Conservation (phyloP, 2,113 vertebrate species). For the Pipra filicauda region DNA sequence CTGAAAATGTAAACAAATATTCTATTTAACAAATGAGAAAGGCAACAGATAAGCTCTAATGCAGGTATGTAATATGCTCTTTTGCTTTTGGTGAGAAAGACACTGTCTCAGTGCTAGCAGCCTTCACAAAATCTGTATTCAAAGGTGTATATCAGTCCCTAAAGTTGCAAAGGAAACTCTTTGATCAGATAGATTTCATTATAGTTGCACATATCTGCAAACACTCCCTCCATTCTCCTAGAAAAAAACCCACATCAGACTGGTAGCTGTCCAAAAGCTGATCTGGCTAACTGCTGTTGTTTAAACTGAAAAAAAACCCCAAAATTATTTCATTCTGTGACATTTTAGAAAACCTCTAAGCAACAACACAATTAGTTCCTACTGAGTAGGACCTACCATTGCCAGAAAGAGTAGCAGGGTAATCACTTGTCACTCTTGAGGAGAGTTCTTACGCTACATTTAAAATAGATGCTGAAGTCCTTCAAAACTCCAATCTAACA, state of each 20-base stretch:
- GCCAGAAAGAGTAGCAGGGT: background rate
- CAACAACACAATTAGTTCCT: background rate
- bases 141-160: background rate
- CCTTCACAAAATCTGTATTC: background rate
- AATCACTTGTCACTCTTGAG: background rate
- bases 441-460: background rate
- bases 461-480: background rate
- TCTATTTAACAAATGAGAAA: constrained; percentile 40
- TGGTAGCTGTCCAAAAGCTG: background rate
- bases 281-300: background rate
- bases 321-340: background rate
- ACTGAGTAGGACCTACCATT: background rate
- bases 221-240: background rate
- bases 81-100: background rate
- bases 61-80: background rate
- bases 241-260: background rate
- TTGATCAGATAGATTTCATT: background rate
- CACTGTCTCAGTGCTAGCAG: background rate
- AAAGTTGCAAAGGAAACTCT: background rate
- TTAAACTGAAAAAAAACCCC: background rate
- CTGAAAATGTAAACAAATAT: constrained; percentile 62
- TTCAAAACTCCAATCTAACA: background rate
- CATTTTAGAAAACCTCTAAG: background rate
- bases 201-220: background rate
- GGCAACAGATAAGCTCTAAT: background rate